These are phyloP conservation scores for Calvadosia cruxmelitensis DNA, from an alignment of 30 jellyfish, hydroid and myxozoan species.

Conservation along the genomic window DNA sequence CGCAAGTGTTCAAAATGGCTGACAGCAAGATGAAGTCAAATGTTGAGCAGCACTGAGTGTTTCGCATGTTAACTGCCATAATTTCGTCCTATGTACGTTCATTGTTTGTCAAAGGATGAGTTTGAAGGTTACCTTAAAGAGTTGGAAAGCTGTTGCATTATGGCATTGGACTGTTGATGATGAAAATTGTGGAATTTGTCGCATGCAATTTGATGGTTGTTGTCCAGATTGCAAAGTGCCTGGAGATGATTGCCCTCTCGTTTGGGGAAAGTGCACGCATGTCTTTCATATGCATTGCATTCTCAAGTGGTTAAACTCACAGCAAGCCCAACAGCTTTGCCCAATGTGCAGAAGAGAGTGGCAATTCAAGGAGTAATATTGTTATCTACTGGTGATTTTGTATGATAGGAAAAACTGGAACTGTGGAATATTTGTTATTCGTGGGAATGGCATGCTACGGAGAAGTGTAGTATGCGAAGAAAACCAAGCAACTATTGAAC, in stretches of 20 bases:
- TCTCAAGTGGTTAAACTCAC: conserved; percentile 87
- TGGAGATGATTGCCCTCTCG: conserved; percentile 98
- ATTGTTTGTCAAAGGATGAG: neutral
- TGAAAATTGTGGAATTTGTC: conserved; percentile 96
- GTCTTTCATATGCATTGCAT: conserved; percentile 98
- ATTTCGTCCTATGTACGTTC: neutral
- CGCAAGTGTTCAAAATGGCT: too few species aligned
- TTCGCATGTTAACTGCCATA: too few species aligned
- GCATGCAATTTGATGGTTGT: conserved; percentile 96
- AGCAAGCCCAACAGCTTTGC: conserved; percentile 76
- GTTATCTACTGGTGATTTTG: too few species aligned
- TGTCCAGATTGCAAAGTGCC: conserved; percentile 96
- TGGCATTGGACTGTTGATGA: conserved; percentile 99
- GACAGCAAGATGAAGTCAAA: too few species aligned
- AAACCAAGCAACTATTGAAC: too few species aligned
- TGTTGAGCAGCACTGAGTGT: too few species aligned
- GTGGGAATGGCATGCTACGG: too few species aligned
- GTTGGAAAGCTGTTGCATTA: conserved; percentile 95
- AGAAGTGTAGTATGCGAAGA: too few species aligned
- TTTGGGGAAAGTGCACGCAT: conserved; percentile 96
- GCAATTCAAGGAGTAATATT: conserved; percentile 87
- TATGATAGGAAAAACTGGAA: too few species aligned
- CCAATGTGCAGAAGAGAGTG: conserved; percentile 99
- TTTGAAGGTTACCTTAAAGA: conserved; percentile 64
- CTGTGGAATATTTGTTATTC: too few species aligned